A percentile compares a stretch with the other conserved stretches of the same genome.
These are phyloP conservation scores for Echiichthys vipera DNA, from an alignment of 2,797 vertebrate genomes.

Conservation along the genomic window DNA sequence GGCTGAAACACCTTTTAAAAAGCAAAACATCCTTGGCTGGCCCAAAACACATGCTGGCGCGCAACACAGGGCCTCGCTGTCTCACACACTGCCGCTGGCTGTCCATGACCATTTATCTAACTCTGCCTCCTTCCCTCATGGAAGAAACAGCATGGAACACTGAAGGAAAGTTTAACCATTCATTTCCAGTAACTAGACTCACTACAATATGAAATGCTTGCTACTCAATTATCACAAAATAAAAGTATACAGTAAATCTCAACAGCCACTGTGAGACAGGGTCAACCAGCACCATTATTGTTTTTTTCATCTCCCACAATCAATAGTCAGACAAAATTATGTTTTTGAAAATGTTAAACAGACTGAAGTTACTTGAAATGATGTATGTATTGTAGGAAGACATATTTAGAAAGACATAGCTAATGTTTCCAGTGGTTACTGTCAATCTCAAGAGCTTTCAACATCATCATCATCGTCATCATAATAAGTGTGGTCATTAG, in stretches of 20 bases:
- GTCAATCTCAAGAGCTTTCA: not conserved
- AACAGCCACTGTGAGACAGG: not conserved
- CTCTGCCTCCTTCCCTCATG: not conserved
- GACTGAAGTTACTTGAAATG: not conserved
- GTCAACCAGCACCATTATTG: not conserved
- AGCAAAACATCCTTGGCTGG: constrained; percentile 65
- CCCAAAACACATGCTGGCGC: constrained; percentile 36
- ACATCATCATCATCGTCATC: not conserved
- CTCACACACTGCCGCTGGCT: not conserved
- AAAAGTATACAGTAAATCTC: not conserved
- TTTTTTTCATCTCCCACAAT: not conserved
- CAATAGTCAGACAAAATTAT: not conserved
- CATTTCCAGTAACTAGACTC: not conserved
- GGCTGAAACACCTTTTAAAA: constrained; percentile 69
- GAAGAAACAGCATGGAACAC: not conserved
- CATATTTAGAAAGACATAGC: constrained; percentile 8
- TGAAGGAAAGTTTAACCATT: not conserved
- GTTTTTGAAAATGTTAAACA: not conserved
- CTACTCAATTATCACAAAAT: not conserved
- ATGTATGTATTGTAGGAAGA: not conserved
- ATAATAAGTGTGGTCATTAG: constrained; percentile 19
- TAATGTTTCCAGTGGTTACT: not conserved
- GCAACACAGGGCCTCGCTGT: constrained; percentile 25
- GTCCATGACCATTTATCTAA: not conserved
- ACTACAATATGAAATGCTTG: not conserved